These are phyloP conservation scores for Unio delphinus DNA, from an alignment of 2,888 invertebrate species.

Conservation along the genomic window DNA sequence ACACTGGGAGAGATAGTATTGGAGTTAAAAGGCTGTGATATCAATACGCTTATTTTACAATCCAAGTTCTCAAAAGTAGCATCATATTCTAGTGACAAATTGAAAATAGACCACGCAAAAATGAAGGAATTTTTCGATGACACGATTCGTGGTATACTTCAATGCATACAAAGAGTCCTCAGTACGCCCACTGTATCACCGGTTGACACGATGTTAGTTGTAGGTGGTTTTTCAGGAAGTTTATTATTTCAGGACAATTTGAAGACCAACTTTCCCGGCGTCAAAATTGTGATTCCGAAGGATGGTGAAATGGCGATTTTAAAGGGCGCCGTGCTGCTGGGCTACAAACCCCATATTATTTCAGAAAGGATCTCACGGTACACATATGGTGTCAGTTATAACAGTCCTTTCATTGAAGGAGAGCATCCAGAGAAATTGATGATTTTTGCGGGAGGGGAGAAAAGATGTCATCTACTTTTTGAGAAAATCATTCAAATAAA, in stretches of 20 bases:
- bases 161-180: constrained; percentile 8
- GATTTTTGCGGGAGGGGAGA: constrained; percentile 15
- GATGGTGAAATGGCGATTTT: constrained; percentile 24
- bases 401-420: constrained; percentile 23
- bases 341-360: constrained; percentile 20
- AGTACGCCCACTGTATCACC: too few relatives aligned
- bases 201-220: constrained; percentile 21
- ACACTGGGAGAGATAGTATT: too few relatives aligned
- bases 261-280: constrained; percentile 12
- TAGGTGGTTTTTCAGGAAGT: constrained; percentile 24
- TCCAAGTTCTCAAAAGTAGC: too few relatives aligned
- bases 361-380: constrained; percentile 23
- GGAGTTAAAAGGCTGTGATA: too few relatives aligned
- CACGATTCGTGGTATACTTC: constrained; percentile 23
- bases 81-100: too few relatives aligned
- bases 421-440: constrained; percentile 21
- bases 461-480: constrained; percentile 23
- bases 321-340: constrained; percentile 31
- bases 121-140: constrained; percentile 15
- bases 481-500: constrained; percentile 26
- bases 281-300: constrained; percentile 13
- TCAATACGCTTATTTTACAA: too few relatives aligned
- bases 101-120: too few relatives aligned
- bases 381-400: constrained; percentile 25
- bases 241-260: constrained; percentile 12